phyloP scores from a whole-genome alignment of 2,113 vertebrate genomes.

The Melanocharis versteri region DNA sequence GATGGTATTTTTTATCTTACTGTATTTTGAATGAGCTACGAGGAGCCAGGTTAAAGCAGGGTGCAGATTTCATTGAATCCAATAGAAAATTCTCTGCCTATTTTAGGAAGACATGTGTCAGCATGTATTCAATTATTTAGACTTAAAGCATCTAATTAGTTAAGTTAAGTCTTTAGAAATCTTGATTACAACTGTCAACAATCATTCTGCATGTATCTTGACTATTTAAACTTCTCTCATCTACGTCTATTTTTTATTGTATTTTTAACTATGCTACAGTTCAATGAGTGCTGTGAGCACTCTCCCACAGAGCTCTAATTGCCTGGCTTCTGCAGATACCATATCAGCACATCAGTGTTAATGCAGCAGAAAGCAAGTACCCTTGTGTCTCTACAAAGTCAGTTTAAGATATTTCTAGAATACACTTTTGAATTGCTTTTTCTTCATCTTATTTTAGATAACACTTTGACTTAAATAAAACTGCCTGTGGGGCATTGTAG shows the following conservation, averaged over 20 bases:
- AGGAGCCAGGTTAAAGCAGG: not conserved
- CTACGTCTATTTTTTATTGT: not conserved
- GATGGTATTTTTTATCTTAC: not conserved
- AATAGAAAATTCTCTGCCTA: not conserved
- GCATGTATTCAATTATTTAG: not conserved
- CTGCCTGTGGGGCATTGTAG: not conserved
- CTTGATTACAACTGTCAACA: not conserved
- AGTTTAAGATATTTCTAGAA: conserved; percentile 42
- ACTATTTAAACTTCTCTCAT: not conserved
- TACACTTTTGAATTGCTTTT: conserved; percentile 29
- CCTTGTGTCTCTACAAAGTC: conserved; percentile 26
- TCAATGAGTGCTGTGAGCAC: not conserved
- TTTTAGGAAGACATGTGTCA: not conserved
- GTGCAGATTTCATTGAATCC: not conserved
- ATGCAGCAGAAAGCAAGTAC: conserved; percentile 26
- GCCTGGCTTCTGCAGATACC: not conserved
- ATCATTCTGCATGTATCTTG: not conserved
- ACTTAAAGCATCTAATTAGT: not conserved
- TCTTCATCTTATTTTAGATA: conserved; percentile 64
- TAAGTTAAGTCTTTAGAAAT: not conserved
- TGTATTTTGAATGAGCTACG: not conserved
- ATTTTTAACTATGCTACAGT: not conserved
- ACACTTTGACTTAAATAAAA: conserved; percentile 61
- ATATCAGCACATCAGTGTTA: conserved; percentile 24
- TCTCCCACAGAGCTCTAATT: conserved; percentile 19